Base-by-base conservation (phyloP, 2,113 vertebrate species). In the Hemibagrus wyckioides region DNA sequence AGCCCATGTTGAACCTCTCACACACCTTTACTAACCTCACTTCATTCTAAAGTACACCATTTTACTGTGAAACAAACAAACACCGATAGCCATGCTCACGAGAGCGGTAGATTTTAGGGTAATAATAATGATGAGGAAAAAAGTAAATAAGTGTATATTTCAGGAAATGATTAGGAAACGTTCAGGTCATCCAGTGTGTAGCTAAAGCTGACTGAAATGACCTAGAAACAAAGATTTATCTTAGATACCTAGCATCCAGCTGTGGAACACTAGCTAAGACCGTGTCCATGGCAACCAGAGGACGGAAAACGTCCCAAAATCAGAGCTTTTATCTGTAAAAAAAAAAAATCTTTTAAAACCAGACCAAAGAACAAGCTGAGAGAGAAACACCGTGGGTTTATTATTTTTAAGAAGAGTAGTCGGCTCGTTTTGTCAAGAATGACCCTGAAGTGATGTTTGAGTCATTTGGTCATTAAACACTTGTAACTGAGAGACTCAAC, bases 181-280 rank as follows among this genome's bases (percentile, higher is more conserved):
- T 4, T 33, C 30, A 15, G 1, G 4, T 33, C 15, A 67, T 4
- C n/a, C 15, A 33, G n/a, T n/a, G 30, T 65, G 10, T 4, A 61
- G 23, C 59, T n/a, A n/a, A n/a, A n/a, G 2, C 10, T 63, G 28
- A n/a, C 59, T 65, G 59, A 10, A 28, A 28, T 61, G 1, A 57
- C n/a, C n/a, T n/a, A n/a, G n/a, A 4, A 19, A 19, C 23, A 1
- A 63, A n/a, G 1, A 8, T 9, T n/a, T 23, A n/a, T 0, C 25
- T 10, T n/a, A 67, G 63, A n/a, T 10, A 61, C 59, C 8, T 8
- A 61, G 21, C 17, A 56, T 3, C 19, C 21, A 21, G 54, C 54
- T 56, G 6, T 15, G 59, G 25, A 9, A 61, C 25, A 63, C 25
- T 17, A 67, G 63, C 4, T 17, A 4, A 17, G 1, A 30, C 6